Evolutionary conservation across 2,888 invertebrate genomes (phyloP).

Genomic region (Callyntrura guangdongensis): DNA sequence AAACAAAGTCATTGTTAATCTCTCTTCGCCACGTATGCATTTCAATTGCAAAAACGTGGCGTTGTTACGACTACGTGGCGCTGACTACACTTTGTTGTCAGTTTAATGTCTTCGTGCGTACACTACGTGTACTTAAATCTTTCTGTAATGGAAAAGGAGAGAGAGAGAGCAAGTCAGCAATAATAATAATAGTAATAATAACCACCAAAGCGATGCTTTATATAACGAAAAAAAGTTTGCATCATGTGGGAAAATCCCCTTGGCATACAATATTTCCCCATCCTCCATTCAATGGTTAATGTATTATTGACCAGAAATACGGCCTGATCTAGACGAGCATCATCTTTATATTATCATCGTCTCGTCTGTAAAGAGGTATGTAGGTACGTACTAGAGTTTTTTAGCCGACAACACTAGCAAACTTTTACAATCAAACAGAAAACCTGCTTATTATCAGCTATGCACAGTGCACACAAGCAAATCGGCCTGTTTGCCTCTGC

Average conservation of each 20-base stretch:
- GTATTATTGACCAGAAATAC: too few species aligned
- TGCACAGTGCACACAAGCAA: neutral
- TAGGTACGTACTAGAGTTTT: too few species aligned
- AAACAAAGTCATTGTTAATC: neutral
- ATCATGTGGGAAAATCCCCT: constrained; percentile 54
- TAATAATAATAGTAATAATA: neutral
- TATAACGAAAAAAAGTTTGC: constrained; percentile 3
- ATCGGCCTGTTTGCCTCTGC: too few species aligned
- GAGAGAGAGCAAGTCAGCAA: neutral
- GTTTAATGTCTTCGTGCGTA: neutral
- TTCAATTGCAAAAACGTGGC: neutral
- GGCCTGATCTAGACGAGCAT: too few species aligned
- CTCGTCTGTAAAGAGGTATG: neutral
- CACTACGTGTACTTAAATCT: neutral
- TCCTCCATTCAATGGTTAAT: neutral
- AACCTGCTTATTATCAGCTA: neutral
- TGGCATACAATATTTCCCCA: constrained; percentile 30
- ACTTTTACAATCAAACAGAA: too few species aligned
- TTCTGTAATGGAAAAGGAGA: neutral
- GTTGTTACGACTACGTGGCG: neutral
- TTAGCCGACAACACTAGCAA: too few species aligned
- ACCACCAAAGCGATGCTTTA: neutral
- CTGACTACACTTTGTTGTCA: neutral
- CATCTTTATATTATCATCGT: neutral
- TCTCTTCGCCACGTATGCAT: neutral